Base-by-base conservation (phyloP, 2,113 vertebrate species). In the Leptosomus discolor region DNA sequence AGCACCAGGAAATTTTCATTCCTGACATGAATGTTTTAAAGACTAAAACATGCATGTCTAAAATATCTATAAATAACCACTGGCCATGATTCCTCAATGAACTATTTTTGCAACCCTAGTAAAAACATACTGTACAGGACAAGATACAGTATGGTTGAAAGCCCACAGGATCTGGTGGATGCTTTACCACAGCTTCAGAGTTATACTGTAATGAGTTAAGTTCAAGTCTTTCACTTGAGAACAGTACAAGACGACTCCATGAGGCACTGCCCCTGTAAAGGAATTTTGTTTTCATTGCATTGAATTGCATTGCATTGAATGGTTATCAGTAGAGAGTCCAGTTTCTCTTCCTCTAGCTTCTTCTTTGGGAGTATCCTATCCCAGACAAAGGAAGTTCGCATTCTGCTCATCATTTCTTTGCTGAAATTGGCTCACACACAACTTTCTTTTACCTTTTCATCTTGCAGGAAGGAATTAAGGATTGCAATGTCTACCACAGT, bases 261-360 rank as follows among this genome's bases (percentile, higher is more conserved):
- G 94, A 98, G 98, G 98, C 98, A 96, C 97, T 90, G 98, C 98
- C 97, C 97, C 97, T 92, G 96, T 96, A 98, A 97, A 98, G 98
- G 98, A 99, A 98, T 98, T 95, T 96, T 98, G 96, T 98, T 91
- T 98, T 97, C 94, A 95, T 98, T 99, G 98, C 98, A 98, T 99
- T 99, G 99, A 99, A 99, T 98, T 99, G 99, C 98, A 98, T 99
- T 99, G 99, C 99, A 99, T 98, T 98, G 98, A 99, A 98, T 97
- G 98, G 97, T 98, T 98, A 97, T 98, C 99, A 99, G 98, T 98
- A 98, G 98, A 98, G 98, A 97, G 99, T 98, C 96, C 97, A 98
- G 97, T 98, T 98, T 96, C 88, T 90, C 93, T 95, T 97, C 93
- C 83, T 97, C 90, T 84, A 82, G 90, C 94, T 94, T 92, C 69